Base-by-base conservation (phyloP, 1,140 invertebrate species). In the Temnothorax longispinosus region DNA sequence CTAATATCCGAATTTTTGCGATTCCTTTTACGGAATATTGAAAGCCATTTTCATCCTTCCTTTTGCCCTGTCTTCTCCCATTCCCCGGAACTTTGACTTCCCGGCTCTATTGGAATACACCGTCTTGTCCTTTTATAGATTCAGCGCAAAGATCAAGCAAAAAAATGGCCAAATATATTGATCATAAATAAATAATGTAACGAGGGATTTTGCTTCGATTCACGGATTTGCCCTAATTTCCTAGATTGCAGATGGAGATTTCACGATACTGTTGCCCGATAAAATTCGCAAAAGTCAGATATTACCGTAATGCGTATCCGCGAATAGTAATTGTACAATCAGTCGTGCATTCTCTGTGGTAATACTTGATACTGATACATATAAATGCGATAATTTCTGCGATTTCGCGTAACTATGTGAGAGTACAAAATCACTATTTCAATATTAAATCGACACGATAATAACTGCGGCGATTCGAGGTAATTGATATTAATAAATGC, bases 1-100 rank as follows among this genome's bases (percentile, higher is more conserved):
- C 92, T 94, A 94, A 94, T 94, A 94, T 94, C 91, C 90, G 92
- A 94, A 94, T 93, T 93, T 93, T 93, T 93, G 91, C 92, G 86
- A 93, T 93, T 93, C 92, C 92, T 93, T 92, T 93, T 90, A 87
- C 87, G 85, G 87, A 85, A 93, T 92, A 94, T 94, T 93, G 91
- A 91, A 93, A 92, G 65, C 82, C 80, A 71, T 88, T 72, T 85
- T 69, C 69, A 60, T 60, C 58, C 11, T 47, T 58, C 47, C 18
- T 32, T 44, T 27, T 77, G 71, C 47, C 54, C 54, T 13, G 50
- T 69, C 72, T 65, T 52, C 69, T 60, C 56, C 38, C 38, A 65
- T 64, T 71, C 13, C 72, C 13, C 72, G 50, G 18, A 18, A 35
- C 67, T 72, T 52, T 41, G 80, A 47, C 54, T 65, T 72, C 4